Evolutionary conservation across 2,113 vertebrate species (phyloP).

Genomic region (Myrmophylax atrothorax): DNA sequence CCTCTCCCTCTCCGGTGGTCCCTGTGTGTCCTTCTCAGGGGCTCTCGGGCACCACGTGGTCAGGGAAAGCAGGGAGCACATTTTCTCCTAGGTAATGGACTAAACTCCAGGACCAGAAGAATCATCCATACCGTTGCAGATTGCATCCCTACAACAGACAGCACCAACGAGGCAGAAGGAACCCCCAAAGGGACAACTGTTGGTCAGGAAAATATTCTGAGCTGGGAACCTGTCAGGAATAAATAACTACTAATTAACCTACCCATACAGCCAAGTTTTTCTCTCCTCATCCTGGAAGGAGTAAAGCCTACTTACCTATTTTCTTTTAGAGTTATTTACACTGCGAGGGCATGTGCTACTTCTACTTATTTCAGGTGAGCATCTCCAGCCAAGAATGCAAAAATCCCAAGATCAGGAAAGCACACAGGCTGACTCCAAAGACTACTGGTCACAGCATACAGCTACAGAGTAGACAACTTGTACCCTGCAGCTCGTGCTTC

Average conservation of each 20-base stretch:
- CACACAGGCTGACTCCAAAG: not conserved
- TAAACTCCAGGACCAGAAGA: too few relatives aligned
- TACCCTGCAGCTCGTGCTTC: accelerated
- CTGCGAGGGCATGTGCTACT: not conserved
- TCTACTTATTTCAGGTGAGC: not conserved
- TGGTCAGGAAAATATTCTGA: not conserved
- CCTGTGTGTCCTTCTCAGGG: too few relatives aligned
- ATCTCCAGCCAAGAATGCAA: not conserved
- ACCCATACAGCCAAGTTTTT: not conserved
- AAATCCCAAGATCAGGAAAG: not conserved
- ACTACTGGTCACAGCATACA: not conserved
- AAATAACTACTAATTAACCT: not conserved
- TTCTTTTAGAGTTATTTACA: not conserved
- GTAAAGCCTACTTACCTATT: not conserved
- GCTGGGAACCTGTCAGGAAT: not conserved
- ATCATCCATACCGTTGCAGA: too few relatives aligned
- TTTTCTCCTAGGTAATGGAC: too few relatives aligned
- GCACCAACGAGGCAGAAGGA: too few relatives aligned
- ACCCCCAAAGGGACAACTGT: too few relatives aligned
- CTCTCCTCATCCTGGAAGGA: not conserved
- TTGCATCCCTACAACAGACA: too few relatives aligned
- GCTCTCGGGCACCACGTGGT: too few relatives aligned
- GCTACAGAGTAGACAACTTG: not conserved
- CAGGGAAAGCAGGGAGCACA: too few relatives aligned
- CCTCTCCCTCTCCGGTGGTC: too few relatives aligned